Conservation (phyloP, 2,113 vertebrate species). For the Elgaria multicarinata region DNA sequence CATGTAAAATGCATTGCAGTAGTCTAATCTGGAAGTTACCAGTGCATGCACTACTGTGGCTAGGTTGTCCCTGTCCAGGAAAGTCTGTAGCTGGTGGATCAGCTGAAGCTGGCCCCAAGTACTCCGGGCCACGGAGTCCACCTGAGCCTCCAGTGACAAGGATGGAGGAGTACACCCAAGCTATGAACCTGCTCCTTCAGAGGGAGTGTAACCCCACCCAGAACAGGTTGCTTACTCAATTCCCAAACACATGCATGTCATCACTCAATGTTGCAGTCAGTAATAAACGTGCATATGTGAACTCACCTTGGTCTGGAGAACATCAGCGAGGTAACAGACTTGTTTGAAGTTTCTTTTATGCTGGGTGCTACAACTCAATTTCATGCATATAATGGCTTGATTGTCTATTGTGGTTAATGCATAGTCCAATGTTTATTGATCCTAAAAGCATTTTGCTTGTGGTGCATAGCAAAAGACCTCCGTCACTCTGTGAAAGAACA, state of each 20-base stretch:
- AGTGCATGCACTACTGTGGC: too few relatives aligned
- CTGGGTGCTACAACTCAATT: neutral
- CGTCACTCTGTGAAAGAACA: slow-evolving; percentile 37
- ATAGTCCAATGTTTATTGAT: neutral
- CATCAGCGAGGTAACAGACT: neutral
- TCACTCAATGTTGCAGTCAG: neutral
- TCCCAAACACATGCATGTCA: neutral
- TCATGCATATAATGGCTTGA: slow-evolving; percentile 18
- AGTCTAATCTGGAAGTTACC: too few relatives aligned
- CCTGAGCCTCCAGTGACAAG: too few relatives aligned
- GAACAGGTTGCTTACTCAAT: too few relatives aligned
- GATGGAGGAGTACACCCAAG: too few relatives aligned
- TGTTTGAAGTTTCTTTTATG: neutral
- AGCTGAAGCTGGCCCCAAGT: too few relatives aligned
- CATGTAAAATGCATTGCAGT: too few relatives aligned
- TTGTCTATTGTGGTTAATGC: slow-evolving; percentile 26
- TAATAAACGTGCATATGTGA: neutral
- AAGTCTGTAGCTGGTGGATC: too few relatives aligned
- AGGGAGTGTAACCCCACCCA: too few relatives aligned
- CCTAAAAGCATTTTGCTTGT: slow-evolving; percentile 38
- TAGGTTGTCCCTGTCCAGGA: too few relatives aligned
- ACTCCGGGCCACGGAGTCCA: too few relatives aligned
- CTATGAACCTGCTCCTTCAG: too few relatives aligned
- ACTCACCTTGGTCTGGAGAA: neutral
- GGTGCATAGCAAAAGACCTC: slow-evolving; percentile 16